Conservation (phyloP, 1,140 invertebrate genomes). For the Gonatopus flavifemur region DNA sequence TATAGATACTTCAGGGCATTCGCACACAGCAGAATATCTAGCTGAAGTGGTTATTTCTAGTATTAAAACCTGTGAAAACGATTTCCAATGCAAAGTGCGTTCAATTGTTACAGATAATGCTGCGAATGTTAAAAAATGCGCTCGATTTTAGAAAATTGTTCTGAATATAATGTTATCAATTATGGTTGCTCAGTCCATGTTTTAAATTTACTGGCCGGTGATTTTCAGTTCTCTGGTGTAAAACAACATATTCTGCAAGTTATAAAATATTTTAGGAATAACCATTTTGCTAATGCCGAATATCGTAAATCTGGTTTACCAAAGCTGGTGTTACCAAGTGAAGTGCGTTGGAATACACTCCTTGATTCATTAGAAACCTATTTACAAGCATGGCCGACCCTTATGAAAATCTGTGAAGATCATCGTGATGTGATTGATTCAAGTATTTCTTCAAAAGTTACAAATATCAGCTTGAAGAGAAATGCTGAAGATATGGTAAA, state of each 20-base stretch:
- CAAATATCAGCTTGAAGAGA: too few species aligned
- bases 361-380: too few species aligned
- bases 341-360: constrained; percentile 5
- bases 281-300: constrained; percentile 23
- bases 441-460: too few species aligned
- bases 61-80: too few species aligned
- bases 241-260: constrained; percentile 9
- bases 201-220: constrained; percentile 20
- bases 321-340: constrained; percentile 1
- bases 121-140: constrained; percentile 9
- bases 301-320: constrained; percentile 6
- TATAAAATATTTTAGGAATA: constrained; percentile 26
- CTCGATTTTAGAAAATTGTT: neutral
- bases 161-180: constrained; percentile 13
- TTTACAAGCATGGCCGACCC: too few species aligned
- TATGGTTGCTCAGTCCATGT: constrained; percentile 21
- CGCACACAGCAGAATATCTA: neutral
- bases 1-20: constrained; percentile 19
- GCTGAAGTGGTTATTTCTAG: constrained; percentile 4
- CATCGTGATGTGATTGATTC: too few species aligned
- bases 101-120: constrained; percentile 9
- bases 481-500: too few species aligned
- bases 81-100: neutral
- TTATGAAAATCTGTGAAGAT: too few species aligned
- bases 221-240: constrained; percentile 12